A percentile compares a stretch with the other conserved stretches of the same genome.
These are phyloP conservation scores for Apodemia mormo DNA, from an alignment of 2,888 invertebrate genomes.

Conservation along the genomic window DNA sequence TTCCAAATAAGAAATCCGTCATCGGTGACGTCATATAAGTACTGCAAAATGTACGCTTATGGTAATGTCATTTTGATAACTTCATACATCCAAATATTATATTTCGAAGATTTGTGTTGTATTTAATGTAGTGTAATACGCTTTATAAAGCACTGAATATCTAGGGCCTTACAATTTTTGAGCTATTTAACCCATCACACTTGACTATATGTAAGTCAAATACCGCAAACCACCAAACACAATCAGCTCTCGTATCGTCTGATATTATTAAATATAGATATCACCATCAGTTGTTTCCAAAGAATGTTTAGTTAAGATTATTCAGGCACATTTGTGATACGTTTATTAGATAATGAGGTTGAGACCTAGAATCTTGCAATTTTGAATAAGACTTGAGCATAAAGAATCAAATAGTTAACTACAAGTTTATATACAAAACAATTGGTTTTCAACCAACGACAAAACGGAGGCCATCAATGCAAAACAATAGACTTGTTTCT, in stretches of 20 bases:
- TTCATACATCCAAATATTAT: too few relatives aligned
- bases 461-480: too few relatives aligned
- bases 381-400: too few relatives aligned
- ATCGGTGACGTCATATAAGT: too few relatives aligned
- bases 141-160: conserved; percentile 1
- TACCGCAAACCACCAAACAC: background rate
- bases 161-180: background rate
- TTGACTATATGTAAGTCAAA: background rate
- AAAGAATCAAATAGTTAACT: background rate
- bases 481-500: too few relatives aligned
- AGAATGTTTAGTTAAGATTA: conserved; percentile 15
- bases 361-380: background rate
- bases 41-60: background rate
- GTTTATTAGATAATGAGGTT: background rate
- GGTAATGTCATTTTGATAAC: background rate
- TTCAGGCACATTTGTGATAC: conserved; percentile 6
- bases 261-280: conserved; percentile 15
- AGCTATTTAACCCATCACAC: conserved; percentile 13
- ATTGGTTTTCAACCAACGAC: too few relatives aligned
- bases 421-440: background rate
- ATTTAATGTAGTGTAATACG: background rate
- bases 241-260: conserved; percentile 7
- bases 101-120: background rate
- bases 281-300: conserved; percentile 4
- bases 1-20: too few relatives aligned